Evolutionary conservation across 2,888 invertebrate genomes (phyloP), one percentile per base, ranked within the genome.

Genomic region (Drosophila fungiperda): DNA sequence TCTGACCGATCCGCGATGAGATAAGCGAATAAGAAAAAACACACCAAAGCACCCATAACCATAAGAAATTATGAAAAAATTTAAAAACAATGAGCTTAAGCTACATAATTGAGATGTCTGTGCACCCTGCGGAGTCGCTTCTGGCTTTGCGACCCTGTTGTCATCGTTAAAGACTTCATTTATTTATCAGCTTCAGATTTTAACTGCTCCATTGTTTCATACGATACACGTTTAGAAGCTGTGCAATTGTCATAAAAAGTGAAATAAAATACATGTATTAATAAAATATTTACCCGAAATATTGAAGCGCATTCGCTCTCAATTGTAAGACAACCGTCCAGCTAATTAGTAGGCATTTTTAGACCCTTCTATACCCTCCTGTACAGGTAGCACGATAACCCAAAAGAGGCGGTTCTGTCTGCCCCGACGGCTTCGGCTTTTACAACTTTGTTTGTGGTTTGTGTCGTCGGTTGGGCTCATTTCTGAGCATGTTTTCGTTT

Each of bases 141-240:
- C 70, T 76, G 80, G 65, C 73, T 64, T 76, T 67, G 59, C 38
- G 59, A 40, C 71, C 36, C 49, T 58, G 74, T 80, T 80, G 88
- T 82, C 83, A 82, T 88, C 83, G 83, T 90, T 83, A 86, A 89
- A 78, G 76, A 78, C 77, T 77, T 90, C 86, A 87, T 90, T 87
- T 87, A 87, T 87, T 90, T 87, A 87, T 87, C 88, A 87, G 78
- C 76, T 67, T 45, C 76, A 78, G 78, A 83, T 80, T 83, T 87
- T 79, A 75, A 88, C 77, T 76, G 83, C 70, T 71, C 79, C 90
- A 87, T 87, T 87, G 87, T 87, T 75, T 52, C 12, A 20, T 36
- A 61, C 54, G 63, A 62, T 42, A 29, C 68, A 35, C 54, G 52
- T 55, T 60, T 17, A 7, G 45, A 62, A 48, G 57, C 62, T 63